phyloP scores from a whole-genome alignment of 53 echinoderm and acorn worm genomes.

The Patiria pectinifera region DNA sequence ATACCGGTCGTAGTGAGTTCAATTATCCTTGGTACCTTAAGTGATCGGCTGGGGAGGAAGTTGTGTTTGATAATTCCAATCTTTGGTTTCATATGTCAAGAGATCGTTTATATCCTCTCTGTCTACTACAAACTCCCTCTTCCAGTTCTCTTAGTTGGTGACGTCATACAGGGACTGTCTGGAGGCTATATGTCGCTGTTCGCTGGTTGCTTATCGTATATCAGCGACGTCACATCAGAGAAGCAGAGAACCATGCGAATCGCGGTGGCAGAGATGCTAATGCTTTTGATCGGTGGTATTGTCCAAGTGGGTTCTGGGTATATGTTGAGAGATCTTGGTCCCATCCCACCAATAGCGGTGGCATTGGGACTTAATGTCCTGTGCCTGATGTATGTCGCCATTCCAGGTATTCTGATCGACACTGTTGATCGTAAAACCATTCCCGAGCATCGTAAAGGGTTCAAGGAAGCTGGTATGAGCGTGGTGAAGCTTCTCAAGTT shows the following conservation, averaged over 20 bases:
- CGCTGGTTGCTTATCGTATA: constrained; percentile 66
- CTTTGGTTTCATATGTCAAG: constrained; percentile 51
- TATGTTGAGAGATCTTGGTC: constrained; percentile 38
- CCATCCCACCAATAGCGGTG: constrained; percentile 38
- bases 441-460: neutral
- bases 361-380: constrained; percentile 28
- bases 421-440: constrained; percentile 35
- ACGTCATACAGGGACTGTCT: constrained; percentile 48
- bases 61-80: constrained; percentile 57
- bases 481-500: constrained; percentile 44
- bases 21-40: constrained; percentile 59
- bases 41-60: constrained; percentile 72
- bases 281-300: constrained; percentile 53
- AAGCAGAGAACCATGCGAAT: constrained; percentile 71
- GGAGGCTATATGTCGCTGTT: constrained; percentile 62
- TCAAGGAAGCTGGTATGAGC: constrained; percentile 14
- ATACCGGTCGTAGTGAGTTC: constrained; percentile 62
- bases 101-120: constrained; percentile 18
- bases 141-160: constrained; percentile 49
- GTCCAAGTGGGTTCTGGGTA: constrained; percentile 65
- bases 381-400: constrained; percentile 47
- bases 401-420: constrained; percentile 65
- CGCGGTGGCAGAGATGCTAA: constrained; percentile 69
- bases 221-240: constrained; percentile 63
- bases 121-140: constrained; percentile 51